Conservation (phyloP, 2,888 invertebrate genomes). For the Agapetus fuscipes region DNA sequence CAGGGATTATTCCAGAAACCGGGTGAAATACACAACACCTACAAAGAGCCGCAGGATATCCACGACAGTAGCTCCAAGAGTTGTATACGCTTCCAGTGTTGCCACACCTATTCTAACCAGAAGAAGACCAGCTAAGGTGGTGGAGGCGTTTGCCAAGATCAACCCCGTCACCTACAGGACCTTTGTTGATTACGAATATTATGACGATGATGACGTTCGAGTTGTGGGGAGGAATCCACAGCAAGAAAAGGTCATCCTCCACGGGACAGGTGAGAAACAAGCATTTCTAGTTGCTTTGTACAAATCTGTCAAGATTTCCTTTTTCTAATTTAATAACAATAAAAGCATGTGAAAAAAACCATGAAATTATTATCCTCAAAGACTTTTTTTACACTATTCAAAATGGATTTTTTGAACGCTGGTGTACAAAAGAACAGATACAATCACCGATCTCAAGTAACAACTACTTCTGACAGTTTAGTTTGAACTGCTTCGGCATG, state of each 20-base stretch:
- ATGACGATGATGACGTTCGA: slow-evolving; percentile 54
- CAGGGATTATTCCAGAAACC: no score
- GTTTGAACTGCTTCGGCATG: no score
- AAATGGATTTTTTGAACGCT: no score
- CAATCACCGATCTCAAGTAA: no score
- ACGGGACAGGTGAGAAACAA: slow-evolving; percentile 35
- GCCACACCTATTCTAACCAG: slow-evolving; percentile 24
- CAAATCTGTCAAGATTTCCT: neutral
- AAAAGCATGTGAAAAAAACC: neutral
- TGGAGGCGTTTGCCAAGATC: slow-evolving; percentile 28
- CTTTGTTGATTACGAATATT: slow-evolving; percentile 55
- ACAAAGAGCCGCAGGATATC: slow-evolving; percentile 31
- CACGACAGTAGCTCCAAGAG: slow-evolving; percentile 28
- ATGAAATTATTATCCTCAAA: no score
- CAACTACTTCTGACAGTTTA: no score
- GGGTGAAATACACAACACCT: slow-evolving; percentile 16
- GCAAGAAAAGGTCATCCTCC: slow-evolving; percentile 50
- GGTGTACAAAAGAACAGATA: no score
- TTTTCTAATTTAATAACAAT: neutral
- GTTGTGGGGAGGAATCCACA: slow-evolving; percentile 42
- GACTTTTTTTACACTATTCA: no score
- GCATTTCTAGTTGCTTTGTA: neutral
- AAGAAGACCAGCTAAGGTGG: slow-evolving; percentile 18
- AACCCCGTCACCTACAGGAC: slow-evolving; percentile 24
- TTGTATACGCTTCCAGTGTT: slow-evolving; percentile 6